Evolutionary conservation across 2,113 vertebrate genomes (phyloP).

Genomic region (Apteryx mantelli): DNA sequence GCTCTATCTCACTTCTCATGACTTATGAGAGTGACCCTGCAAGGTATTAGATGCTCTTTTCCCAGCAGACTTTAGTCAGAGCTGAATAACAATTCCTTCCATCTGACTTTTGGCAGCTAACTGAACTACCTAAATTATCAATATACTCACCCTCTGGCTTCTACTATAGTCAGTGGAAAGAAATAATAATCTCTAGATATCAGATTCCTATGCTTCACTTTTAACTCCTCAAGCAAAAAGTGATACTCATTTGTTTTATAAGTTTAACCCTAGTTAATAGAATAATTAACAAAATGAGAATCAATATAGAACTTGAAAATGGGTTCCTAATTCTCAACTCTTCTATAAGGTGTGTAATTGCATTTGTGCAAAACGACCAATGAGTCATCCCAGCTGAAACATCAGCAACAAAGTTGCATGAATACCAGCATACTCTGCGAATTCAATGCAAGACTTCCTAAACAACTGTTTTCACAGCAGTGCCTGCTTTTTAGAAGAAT

Average conservation of each 20-base stretch:
- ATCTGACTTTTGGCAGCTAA: background rate
- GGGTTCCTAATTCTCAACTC: background rate
- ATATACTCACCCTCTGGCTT: background rate
- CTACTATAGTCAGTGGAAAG: background rate
- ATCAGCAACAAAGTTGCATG: background rate
- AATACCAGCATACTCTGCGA: background rate
- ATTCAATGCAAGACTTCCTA: background rate
- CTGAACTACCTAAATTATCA: background rate
- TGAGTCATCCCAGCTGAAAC: background rate
- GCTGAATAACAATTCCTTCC: background rate
- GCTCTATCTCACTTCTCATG: background rate
- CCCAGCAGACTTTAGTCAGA: background rate
- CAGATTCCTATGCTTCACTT: background rate
- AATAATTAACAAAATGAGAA: background rate
- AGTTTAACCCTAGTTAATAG: background rate
- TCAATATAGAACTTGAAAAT: background rate
- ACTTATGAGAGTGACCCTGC: background rate
- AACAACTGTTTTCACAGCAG: background rate
- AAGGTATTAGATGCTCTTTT: background rate
- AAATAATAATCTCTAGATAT: background rate
- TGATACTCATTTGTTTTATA: accelerated
- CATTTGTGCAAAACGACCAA: background rate
- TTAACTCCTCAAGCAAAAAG: background rate
- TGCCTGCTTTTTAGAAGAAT: background rate
- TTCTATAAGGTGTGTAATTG: background rate